phyloP scores from a whole-genome alignment of 2,888 invertebrate species.

The Ophioninae sp. region DNA sequence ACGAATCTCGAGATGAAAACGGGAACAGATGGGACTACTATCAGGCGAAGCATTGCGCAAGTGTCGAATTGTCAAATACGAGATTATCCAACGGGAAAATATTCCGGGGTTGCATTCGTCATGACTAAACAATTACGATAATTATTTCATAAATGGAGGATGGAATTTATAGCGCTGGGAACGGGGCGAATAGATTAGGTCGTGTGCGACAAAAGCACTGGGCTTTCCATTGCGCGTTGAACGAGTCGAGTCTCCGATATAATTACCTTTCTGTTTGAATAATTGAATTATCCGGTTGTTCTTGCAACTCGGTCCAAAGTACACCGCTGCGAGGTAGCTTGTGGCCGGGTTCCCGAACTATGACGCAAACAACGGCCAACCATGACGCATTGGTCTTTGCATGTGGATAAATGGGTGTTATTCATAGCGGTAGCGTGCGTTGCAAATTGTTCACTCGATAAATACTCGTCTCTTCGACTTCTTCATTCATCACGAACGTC shows the following conservation, averaged over 20 bases:
- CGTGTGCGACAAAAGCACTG: not conserved
- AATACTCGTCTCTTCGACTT: not conserved
- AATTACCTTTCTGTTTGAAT: slow-evolving; percentile 57
- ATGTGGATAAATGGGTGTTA: slow-evolving; percentile 25
- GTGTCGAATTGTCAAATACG: slow-evolving; percentile 20
- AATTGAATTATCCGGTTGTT: slow-evolving; percentile 54
- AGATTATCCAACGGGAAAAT: slow-evolving; percentile 28
- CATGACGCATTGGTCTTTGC: slow-evolving; percentile 27
- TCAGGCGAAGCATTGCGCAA: not conserved
- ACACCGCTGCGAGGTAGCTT: not conserved
- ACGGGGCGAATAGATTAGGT: not conserved
- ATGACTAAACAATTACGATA: slow-evolving; percentile 51
- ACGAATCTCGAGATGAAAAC: not conserved
- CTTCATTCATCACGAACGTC: not conserved
- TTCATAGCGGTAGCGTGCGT: slow-evolving; percentile 22
- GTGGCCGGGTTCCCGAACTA: slow-evolving; percentile 24
- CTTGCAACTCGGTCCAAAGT: slow-evolving; percentile 27
- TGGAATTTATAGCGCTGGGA: slow-evolving; percentile 8
- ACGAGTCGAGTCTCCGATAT: slow-evolving; percentile 14
- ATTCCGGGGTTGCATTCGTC: not conserved
- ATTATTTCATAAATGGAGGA: slow-evolving; percentile 51
- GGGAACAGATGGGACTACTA: not conserved
- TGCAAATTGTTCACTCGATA: slow-evolving; percentile 20
- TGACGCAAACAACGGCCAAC: slow-evolving; percentile 14
- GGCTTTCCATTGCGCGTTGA: slow-evolving; percentile 16